Evolutionary conservation across 2,113 vertebrate genomes (phyloP).

Genomic region (Sturnira hondurensis): DNA sequence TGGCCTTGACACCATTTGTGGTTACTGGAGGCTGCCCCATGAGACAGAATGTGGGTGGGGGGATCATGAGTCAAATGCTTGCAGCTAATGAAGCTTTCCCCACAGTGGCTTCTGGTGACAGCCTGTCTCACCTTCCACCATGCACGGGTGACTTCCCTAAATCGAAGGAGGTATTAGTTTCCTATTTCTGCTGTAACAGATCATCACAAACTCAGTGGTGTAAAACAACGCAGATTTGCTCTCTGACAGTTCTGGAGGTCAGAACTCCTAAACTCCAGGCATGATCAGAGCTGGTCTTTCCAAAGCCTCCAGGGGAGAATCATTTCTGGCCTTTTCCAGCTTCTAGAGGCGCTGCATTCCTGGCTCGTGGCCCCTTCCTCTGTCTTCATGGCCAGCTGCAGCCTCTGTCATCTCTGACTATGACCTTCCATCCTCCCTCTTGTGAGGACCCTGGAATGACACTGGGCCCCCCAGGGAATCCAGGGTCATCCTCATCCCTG

Average conservation of each 20-base stretch:
- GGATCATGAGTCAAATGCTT: too few species aligned
- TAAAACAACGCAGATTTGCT: neutral
- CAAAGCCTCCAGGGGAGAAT: neutral
- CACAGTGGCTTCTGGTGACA: neutral
- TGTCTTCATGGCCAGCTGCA: fast-evolving
- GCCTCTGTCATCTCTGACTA: neutral
- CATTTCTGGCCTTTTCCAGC: fast-evolving
- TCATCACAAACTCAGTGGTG: neutral
- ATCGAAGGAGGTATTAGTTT: fast-evolving
- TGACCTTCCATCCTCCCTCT: neutral
- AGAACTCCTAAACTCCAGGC: neutral
- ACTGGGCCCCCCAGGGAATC: fast-evolving
- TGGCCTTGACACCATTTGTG: fast-evolving
- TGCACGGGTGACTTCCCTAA: neutral
- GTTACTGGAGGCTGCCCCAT: neutral
- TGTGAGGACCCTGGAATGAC: neutral
- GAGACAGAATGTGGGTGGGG: neutral
- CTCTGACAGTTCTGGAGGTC: neutral
- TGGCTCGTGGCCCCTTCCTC: fast-evolving
- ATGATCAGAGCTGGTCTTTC: fast-evolving
- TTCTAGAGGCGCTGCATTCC: neutral
- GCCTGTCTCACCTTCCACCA: neutral
- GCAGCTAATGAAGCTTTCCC: neutral
- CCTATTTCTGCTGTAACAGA: neutral
- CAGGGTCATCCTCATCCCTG: neutral